Conservation (phyloP, 2,113 vertebrate species). For the Heteronetta atricapilla region DNA sequence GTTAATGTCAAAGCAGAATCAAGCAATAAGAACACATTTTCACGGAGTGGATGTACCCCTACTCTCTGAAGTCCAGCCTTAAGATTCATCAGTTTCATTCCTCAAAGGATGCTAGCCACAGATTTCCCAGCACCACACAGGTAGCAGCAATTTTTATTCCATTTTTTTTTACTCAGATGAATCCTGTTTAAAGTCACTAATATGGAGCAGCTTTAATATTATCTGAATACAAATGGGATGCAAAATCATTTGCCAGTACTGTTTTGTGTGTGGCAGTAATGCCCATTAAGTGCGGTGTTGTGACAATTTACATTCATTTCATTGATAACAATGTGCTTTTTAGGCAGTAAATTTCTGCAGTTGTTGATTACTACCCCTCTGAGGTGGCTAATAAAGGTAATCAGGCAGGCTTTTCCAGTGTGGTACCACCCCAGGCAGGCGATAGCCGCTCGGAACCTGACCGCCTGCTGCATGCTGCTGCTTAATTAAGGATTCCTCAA, state of each 20-base stretch:
- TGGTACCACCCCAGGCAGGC: conserved; percentile 5
- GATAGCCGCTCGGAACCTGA: not conserved
- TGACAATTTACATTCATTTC: conserved; percentile 21
- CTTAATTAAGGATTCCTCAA: conserved; percentile 55
- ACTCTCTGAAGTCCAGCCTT: not conserved
- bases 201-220: not conserved
- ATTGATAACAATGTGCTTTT: conserved; percentile 41
- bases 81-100: not conserved
- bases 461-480: not conserved
- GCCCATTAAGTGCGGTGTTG: conserved; percentile 1
- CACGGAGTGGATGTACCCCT: not conserved
- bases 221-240: conserved; percentile 8
- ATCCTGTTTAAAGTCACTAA: not conserved
- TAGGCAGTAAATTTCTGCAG: conserved; percentile 21
- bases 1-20: not conserved
- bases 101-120: not conserved
- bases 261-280: not conserved
- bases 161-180: not conserved
- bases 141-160: not conserved
- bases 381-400: conserved; percentile 59
- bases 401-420: not conserved
- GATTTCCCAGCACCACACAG: not conserved
- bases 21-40: not conserved
- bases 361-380: conserved; percentile 38
- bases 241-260: not conserved